These are phyloP conservation scores for Pegoplata infirma DNA, from an alignment of 2,888 invertebrate species.

Conservation along the genomic window DNA sequence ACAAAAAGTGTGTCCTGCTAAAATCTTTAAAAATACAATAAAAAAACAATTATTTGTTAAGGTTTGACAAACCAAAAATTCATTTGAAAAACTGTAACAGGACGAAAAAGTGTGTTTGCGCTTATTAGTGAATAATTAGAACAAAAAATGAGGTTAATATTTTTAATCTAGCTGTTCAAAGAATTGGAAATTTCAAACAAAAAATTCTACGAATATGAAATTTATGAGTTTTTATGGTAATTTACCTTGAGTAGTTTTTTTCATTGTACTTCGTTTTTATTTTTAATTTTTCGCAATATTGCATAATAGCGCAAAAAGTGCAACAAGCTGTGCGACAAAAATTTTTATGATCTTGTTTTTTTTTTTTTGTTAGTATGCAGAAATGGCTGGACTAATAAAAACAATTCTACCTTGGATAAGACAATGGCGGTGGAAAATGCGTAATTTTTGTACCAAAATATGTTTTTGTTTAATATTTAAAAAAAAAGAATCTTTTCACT, in stretches of 20 bases:
- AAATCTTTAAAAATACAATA: slow-evolving; percentile 28
- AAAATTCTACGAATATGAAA: not conserved
- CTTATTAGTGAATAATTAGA: not conserved
- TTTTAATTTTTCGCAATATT: slow-evolving; percentile 2
- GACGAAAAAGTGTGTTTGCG: not conserved
- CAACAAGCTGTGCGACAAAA: not conserved
- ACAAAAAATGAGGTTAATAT: not conserved
- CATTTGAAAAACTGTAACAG: not conserved
- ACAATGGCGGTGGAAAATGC: too few species aligned
- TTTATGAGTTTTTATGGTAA: not conserved
- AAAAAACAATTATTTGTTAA: slow-evolving; percentile 39
- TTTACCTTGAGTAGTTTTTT: not conserved
- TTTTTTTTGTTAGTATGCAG: not conserved
- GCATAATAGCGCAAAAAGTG: slow-evolving; percentile 20
- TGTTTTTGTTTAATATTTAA: too few species aligned
- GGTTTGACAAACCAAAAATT: slow-evolving; percentile 1
- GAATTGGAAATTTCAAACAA: not conserved
- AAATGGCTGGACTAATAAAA: not conserved
- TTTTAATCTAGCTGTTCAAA: not conserved
- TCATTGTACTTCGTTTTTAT: not conserved
- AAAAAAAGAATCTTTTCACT: too few species aligned
- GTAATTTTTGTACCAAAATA: too few species aligned
- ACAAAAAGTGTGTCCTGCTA: slow-evolving; percentile 32
- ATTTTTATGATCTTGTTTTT: not conserved
- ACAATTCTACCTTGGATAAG: too few species aligned